Evolutionary conservation across 53 echinoderm and acorn worm species (phyloP).

Genomic region (Temnopleurus reevesii): DNA sequence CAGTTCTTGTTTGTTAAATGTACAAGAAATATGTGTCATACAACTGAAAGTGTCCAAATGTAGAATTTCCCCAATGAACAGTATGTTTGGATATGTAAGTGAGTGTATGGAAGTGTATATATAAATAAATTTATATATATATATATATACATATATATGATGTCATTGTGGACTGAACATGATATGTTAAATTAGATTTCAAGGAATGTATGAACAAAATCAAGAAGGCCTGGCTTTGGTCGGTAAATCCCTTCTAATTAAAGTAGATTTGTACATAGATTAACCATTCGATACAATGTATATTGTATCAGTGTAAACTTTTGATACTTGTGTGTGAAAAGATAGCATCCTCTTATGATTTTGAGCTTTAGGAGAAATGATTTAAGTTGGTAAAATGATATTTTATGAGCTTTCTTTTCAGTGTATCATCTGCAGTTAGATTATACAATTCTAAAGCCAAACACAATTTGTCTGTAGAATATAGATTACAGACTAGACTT

Average conservation of each 20-base stretch:
- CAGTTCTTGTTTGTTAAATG: background rate
- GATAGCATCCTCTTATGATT: background rate
- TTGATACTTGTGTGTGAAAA: slow-evolving; percentile 19
- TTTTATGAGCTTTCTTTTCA: background rate
- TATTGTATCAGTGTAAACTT: background rate
- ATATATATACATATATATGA: background rate
- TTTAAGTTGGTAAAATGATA: background rate
- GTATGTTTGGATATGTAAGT: background rate
- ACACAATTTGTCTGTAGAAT: background rate
- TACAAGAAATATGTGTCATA: background rate
- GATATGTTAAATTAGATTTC: slow-evolving; percentile 13
- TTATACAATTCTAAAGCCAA: background rate
- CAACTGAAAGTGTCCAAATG: background rate
- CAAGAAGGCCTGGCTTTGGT: background rate
- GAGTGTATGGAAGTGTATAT: background rate
- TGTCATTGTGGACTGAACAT: background rate
- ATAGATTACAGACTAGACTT: too few relatives aligned
- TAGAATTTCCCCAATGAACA: background rate
- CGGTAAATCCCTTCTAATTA: background rate
- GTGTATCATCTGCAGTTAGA: background rate
- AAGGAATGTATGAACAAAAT: slow-evolving; percentile 15
- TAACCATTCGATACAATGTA: slow-evolving; percentile 5
- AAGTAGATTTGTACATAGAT: slow-evolving; percentile 2
- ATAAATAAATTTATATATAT: background rate
- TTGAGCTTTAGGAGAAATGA: background rate